phyloP scores from a whole-genome alignment of 2,888 invertebrate species.

The Eremobia ochroleuca region DNA sequence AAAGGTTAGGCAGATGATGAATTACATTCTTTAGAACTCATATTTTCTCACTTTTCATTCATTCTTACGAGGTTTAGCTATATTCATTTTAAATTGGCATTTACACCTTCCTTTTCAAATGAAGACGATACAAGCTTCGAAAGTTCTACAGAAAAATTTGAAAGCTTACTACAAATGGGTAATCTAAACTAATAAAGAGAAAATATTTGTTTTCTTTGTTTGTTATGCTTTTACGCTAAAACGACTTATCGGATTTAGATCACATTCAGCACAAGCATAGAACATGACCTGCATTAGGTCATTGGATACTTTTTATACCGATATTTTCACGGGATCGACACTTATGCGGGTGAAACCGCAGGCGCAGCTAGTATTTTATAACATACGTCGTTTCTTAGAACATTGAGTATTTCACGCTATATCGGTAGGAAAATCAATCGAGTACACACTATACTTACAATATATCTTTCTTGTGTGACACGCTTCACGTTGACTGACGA shows the following conservation, averaged over 20 bases:
- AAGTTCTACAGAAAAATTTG: not conserved
- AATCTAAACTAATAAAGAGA: too few species aligned
- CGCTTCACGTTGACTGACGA: constrained; percentile 24
- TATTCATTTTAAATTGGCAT: not conserved
- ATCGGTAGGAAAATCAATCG: constrained; percentile 34
- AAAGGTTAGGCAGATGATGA: too few species aligned
- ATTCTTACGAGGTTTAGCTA: not conserved
- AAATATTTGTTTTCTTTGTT: too few species aligned
- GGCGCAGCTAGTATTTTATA: not conserved
- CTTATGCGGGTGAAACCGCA: not conserved
- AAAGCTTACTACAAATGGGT: not conserved
- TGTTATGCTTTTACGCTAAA: not conserved
- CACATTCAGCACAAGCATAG: not conserved
- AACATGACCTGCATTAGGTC: not conserved
- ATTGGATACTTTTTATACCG: not conserved
- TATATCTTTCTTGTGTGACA: not conserved
- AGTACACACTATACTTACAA: not conserved
- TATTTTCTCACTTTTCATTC: not conserved
- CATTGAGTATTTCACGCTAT: constrained; percentile 1
- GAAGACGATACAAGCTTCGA: not conserved
- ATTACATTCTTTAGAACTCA: not conserved
- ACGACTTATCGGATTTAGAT: not conserved
- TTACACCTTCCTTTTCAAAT: not conserved
- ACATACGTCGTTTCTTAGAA: not conserved
- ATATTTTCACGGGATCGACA: not conserved